Evolutionary conservation across 2,113 vertebrate species (phyloP).

Genomic region (Nannobrachium achirus): DNA sequence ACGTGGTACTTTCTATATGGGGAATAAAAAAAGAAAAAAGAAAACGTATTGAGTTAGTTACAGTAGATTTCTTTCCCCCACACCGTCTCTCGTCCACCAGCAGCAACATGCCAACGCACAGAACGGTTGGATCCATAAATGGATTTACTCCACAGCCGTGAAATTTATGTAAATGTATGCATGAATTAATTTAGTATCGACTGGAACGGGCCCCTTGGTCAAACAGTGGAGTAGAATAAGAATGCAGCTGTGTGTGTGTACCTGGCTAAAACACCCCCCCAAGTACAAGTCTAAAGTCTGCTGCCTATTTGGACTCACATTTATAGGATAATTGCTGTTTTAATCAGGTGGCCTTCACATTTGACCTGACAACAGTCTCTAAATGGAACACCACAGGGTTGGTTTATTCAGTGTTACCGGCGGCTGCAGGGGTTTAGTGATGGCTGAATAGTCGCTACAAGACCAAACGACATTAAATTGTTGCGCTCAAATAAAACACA

Average conservation of each 20-base stretch:
- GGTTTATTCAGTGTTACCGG: constrained; percentile 15
- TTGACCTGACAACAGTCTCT: constrained; percentile 38
- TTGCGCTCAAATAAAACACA: too few species aligned
- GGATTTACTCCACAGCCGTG: constrained; percentile 53
- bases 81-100: not conserved
- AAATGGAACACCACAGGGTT: not conserved
- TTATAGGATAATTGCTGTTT: constrained; percentile 51
- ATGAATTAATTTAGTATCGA: constrained; percentile 69
- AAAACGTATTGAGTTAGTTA: constrained; percentile 6
- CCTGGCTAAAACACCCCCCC: constrained; percentile 29
- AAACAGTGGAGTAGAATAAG: constrained; percentile 58
- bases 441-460: too few species aligned
- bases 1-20: too few species aligned
- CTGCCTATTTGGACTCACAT: constrained; percentile 63
- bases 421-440: not conserved
- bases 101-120: constrained; percentile 34
- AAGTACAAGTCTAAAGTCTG: constrained; percentile 66
- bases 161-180: constrained; percentile 74
- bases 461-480: too few species aligned
- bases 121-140: constrained; percentile 64
- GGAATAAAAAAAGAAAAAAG: constrained; percentile 29
- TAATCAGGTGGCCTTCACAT: constrained; percentile 49
- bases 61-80: too few species aligned
- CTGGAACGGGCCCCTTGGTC: constrained; percentile 49
- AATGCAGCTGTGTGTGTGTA: constrained; percentile 34